phyloP scores from a whole-genome alignment of 2,797 vertebrate genomes.

The Pagetopsis macropterus region DNA sequence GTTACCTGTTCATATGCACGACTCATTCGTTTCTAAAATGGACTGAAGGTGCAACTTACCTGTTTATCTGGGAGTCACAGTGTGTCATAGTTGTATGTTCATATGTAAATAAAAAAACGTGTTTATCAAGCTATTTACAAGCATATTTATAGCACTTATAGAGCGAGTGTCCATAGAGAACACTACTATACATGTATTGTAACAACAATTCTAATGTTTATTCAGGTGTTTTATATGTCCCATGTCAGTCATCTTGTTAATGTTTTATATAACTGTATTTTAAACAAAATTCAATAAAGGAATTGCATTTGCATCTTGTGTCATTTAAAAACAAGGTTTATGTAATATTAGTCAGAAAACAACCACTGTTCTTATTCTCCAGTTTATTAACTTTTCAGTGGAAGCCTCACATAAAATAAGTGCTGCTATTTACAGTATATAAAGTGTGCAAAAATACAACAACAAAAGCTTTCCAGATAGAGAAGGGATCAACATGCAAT shows the following conservation, averaged over 20 bases:
- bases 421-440: slow-evolving; percentile 44
- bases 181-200: slow-evolving; percentile 68
- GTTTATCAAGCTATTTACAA: slow-evolving; percentile 25
- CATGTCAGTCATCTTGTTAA: slow-evolving; percentile 14
- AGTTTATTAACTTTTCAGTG: slow-evolving; percentile 60
- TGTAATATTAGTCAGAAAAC: slow-evolving; percentile 1
- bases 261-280: slow-evolving; percentile 64
- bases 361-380: slow-evolving; percentile 19
- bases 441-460: slow-evolving; percentile 42
- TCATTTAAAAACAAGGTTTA: background rate
- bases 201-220: slow-evolving; percentile 29
- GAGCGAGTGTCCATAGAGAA: slow-evolving; percentile 47
- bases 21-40: background rate
- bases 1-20: background rate
- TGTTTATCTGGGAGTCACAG: background rate
- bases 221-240: slow-evolving; percentile 26
- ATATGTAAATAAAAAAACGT: slow-evolving; percentile 32
- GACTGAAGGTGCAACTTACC: slow-evolving; percentile 2
- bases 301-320: background rate
- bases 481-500: slow-evolving; percentile 42
- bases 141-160: slow-evolving; percentile 61
- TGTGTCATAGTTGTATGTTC: slow-evolving; percentile 19
- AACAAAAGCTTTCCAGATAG: slow-evolving; percentile 11
- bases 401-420: slow-evolving; percentile 52
- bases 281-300: slow-evolving; percentile 75